These are phyloP conservation scores for Pachymerium ferrugineum DNA, from an alignment of 2,888 invertebrate genomes.

Conservation along the genomic window DNA sequence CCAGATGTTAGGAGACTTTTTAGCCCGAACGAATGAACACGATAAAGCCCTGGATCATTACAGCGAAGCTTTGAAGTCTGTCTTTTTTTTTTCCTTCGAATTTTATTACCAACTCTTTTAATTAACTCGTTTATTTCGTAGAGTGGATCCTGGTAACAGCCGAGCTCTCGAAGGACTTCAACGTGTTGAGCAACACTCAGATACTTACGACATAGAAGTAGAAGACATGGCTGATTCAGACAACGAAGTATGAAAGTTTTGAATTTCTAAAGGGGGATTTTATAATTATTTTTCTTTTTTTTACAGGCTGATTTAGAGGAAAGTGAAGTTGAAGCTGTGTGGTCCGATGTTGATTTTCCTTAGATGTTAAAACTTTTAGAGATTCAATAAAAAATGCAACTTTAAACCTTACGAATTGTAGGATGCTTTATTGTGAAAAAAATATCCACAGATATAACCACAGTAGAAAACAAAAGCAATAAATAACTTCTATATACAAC, in stretches of 20 bases:
- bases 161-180: constrained; percentile 61
- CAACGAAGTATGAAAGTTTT: constrained; percentile 42
- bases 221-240: constrained; percentile 47
- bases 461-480: constrained; percentile 29
- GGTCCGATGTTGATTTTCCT: constrained; percentile 57
- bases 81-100: background rate
- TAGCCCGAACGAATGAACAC: constrained; percentile 58
- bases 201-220: constrained; percentile 43
- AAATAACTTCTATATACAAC: constrained; percentile 30
- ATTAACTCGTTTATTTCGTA: constrained; percentile 41
- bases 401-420: constrained; percentile 9
- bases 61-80: constrained; percentile 58
- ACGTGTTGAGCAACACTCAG: constrained; percentile 52
- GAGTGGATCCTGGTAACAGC: constrained; percentile 60
- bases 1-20: constrained; percentile 61
- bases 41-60: constrained; percentile 66
- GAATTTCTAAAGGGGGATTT: background rate
- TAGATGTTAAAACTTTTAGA: background rate
- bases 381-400: background rate
- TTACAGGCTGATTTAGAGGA: constrained; percentile 38
- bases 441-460: constrained; percentile 20
- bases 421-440: constrained; percentile 32
- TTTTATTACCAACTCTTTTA: background rate
- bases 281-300: background rate
- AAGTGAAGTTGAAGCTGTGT: constrained; percentile 55